phyloP scores from a whole-genome alignment of 2,113 vertebrate species.

The Ranitomeya imitator region DNA sequence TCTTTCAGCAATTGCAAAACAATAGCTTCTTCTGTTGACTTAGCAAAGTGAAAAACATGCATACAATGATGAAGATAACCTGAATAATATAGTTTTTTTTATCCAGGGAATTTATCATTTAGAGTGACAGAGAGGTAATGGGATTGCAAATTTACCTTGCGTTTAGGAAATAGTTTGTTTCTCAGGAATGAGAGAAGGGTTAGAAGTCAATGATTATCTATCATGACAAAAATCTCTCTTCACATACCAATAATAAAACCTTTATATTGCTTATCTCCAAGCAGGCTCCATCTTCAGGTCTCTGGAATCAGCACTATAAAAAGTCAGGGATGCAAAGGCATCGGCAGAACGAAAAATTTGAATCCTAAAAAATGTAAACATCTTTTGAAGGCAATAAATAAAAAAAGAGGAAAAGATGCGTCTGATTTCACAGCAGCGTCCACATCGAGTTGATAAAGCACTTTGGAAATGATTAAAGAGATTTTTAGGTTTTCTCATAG shows the following conservation, averaged over 20 bases:
- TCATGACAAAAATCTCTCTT: conserved; percentile 74
- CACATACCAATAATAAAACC: conserved; percentile 71
- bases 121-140: conserved; percentile 67
- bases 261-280: conserved; percentile 70
- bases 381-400: conserved; percentile 1
- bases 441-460: background rate
- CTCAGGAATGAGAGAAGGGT: conserved; percentile 65
- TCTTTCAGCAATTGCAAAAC: conserved; percentile 17
- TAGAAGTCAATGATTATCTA: conserved; percentile 77
- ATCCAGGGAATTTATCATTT: conserved; percentile 65
- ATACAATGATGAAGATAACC: conserved; percentile 49
- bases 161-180: conserved; percentile 68
- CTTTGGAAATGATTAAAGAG: conserved; percentile 20
- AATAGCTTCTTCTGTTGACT: conserved; percentile 42
- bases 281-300: conserved; percentile 62
- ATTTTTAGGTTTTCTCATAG: background rate
- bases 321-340: background rate
- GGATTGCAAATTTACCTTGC: conserved; percentile 70
- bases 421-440: background rate
- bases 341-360: background rate
- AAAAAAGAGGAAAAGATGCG: background rate
- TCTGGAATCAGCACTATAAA: conserved; percentile 20
- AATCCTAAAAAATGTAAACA: background rate
- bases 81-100: conserved; percentile 49
- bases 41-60: conserved; percentile 47